A percentile compares a stretch with the other conserved stretches of the same genome.
Conservation (phyloP, 23 tunicate genomes). For the Corella eumyota region DNA sequence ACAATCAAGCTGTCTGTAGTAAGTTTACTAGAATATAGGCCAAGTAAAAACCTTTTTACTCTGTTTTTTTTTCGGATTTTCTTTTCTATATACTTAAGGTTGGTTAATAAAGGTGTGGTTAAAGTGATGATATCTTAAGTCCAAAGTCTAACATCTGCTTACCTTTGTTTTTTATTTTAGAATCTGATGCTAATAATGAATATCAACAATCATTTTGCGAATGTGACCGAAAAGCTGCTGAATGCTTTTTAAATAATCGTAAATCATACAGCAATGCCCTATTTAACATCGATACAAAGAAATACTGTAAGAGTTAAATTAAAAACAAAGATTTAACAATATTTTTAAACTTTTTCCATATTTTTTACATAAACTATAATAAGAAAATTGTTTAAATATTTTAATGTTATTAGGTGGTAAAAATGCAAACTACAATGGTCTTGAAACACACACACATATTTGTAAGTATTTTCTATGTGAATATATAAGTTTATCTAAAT, state of each 20-base stretch:
- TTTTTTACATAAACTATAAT: no score
- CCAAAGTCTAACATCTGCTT: no score
- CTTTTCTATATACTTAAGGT: no score
- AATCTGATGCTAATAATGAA: slow-evolving; percentile 21
- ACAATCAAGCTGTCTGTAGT: slow-evolving; percentile 16
- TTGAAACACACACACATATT: slow-evolving; percentile 29
- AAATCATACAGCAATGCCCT: slow-evolving; percentile 35
- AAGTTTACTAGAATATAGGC: no score
- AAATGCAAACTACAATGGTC: slow-evolving; percentile 35
- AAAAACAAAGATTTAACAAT: not conserved
- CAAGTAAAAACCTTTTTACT: no score
- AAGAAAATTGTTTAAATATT: no score
- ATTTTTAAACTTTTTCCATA: not conserved
- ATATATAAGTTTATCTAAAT: not conserved
- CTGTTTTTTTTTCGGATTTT: no score
- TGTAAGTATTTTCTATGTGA: slow-evolving; percentile 17
- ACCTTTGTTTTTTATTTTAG: slow-evolving; percentile 9
- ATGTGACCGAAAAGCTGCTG: slow-evolving; percentile 72
- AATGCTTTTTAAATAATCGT: slow-evolving; percentile 55
- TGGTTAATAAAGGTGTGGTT: no score
- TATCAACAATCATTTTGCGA: slow-evolving; percentile 60
- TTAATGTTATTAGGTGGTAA: slow-evolving; percentile 42
- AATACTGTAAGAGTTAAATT: slow-evolving; percentile 49
- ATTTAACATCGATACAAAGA: slow-evolving; percentile 36
- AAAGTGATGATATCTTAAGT: no score